Conservation (phyloP, 1,140 invertebrate species). For the Prorops nasuta region DNA sequence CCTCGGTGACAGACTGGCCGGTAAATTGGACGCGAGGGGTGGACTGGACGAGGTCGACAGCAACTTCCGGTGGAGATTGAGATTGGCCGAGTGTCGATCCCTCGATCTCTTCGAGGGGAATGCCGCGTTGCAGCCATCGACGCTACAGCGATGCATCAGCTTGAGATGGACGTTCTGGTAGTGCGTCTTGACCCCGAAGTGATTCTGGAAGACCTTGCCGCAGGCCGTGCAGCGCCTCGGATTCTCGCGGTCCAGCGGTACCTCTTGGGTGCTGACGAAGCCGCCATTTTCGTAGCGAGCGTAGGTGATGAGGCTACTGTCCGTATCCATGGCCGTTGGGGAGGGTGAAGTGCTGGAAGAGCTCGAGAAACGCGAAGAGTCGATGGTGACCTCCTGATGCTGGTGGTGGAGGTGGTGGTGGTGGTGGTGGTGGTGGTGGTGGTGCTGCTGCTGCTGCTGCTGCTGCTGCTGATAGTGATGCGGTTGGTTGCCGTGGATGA, state of each 20-base stretch:
- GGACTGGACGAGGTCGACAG: conserved; percentile 71
- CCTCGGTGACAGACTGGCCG: conserved; percentile 49
- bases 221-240: conserved; percentile 87
- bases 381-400: conserved; percentile 47
- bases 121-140: conserved; percentile 93
- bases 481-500: conserved; percentile 37
- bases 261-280: conserved; percentile 72
- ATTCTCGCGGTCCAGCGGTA: conserved; percentile 81
- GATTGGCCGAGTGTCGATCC: conserved; percentile 89
- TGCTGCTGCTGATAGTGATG: conserved; percentile 14
- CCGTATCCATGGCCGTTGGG: conserved; percentile 54
- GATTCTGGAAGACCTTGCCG: conserved; percentile 91
- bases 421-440: too few relatives aligned
- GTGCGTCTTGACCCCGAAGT: conserved; percentile 93
- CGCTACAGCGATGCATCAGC: conserved; percentile 92
- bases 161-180: conserved; percentile 96
- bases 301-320: conserved; percentile 57
- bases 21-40: conserved; percentile 54
- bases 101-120: conserved; percentile 93
- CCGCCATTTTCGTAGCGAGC: conserved; percentile 72
- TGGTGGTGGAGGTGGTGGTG: too few relatives aligned
- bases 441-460: conserved; percentile 3
- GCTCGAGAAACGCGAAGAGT: conserved; percentile 54
- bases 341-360: conserved; percentile 57
- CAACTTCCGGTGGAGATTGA: conserved; percentile 87